phyloP scores from a whole-genome alignment of 2,888 invertebrate species.

The Gastrophysa polygoni region DNA sequence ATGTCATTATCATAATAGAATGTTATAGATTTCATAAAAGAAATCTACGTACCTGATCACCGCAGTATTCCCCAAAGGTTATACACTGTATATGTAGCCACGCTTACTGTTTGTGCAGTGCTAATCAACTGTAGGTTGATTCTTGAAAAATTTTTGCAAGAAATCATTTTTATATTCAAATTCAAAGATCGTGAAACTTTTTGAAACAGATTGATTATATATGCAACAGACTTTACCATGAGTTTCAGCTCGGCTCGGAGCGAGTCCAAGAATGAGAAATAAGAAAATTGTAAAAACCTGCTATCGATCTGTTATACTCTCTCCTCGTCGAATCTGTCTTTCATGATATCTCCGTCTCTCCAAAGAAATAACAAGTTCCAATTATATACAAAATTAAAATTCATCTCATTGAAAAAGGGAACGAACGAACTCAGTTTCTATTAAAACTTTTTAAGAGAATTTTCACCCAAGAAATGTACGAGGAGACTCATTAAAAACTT shows the following conservation, averaged over 20 bases:
- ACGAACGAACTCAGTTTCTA: conserved; percentile 56
- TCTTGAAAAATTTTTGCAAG: too few relatives aligned
- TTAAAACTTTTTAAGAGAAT: conserved; percentile 58
- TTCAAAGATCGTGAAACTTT: too few relatives aligned
- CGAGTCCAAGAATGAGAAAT: conserved; percentile 31
- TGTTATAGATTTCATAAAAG: too few relatives aligned
- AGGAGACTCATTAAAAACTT: conserved; percentile 57
- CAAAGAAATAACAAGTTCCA: conserved; percentile 57
- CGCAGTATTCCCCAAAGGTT: too few relatives aligned
- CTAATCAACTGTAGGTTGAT: too few relatives aligned
- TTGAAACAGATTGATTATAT: too few relatives aligned
- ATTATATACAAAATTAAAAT: conserved; percentile 60
- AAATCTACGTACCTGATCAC: too few relatives aligned
- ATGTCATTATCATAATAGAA: too few relatives aligned
- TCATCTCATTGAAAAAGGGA: conserved; percentile 59
- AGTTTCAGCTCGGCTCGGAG: conserved; percentile 28
- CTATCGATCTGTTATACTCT: conserved; percentile 35
- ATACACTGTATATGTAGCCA: too few relatives aligned
- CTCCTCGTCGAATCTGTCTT: conserved; percentile 39
- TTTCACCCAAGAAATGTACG: conserved; percentile 53
- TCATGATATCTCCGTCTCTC: conserved; percentile 47
- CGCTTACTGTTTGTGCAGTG: too few relatives aligned
- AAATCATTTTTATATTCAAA: too few relatives aligned
- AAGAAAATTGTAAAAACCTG: conserved; percentile 40
- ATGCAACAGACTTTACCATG: too few relatives aligned